phyloP scores from a whole-genome alignment of 1,140 invertebrate species.

The Heliconius congener region DNA sequence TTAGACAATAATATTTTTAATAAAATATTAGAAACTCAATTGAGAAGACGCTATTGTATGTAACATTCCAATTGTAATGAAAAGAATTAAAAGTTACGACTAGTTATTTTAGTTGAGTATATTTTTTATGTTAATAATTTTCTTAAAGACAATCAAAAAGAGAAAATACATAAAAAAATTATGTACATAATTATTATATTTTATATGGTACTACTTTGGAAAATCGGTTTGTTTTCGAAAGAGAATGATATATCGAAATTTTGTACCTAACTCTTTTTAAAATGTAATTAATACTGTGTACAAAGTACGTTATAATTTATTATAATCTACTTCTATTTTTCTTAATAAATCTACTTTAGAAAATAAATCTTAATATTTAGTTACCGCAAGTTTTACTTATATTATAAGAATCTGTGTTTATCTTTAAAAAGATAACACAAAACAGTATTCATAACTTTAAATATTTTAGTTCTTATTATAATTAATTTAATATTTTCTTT shows the following conservation, averaged over 20 bases:
- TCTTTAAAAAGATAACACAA: neutral
- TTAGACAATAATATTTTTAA: slow-evolving; percentile 15
- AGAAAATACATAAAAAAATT: too few relatives aligned
- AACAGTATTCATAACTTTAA: slow-evolving; percentile 1
- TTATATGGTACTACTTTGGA: neutral
- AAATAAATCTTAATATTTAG: neutral
- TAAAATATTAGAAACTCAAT: neutral
- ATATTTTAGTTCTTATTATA: slow-evolving; percentile 1
- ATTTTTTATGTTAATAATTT: too few relatives aligned
- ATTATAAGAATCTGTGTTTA: neutral
- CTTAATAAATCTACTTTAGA: neutral
- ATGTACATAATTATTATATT: neutral
- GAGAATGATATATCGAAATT: neutral
- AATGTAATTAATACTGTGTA: slow-evolving; percentile 2
- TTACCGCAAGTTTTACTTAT: neutral
- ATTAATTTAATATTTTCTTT: neutral
- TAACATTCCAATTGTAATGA: slow-evolving; percentile 9
- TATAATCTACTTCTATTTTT: neutral
- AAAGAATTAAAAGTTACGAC: neutral
- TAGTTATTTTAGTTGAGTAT: neutral
- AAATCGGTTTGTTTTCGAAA: neutral
- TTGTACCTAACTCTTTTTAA: neutral
- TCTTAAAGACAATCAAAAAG: too few relatives aligned
- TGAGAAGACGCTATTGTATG: neutral
- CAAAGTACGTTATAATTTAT: slow-evolving; percentile 8